A percentile compares a stretch with the other conserved stretches of the same genome.
Evolutionary conservation across 2,888 invertebrate species (phyloP).

Genomic region (Danaus chrysippus): DNA sequence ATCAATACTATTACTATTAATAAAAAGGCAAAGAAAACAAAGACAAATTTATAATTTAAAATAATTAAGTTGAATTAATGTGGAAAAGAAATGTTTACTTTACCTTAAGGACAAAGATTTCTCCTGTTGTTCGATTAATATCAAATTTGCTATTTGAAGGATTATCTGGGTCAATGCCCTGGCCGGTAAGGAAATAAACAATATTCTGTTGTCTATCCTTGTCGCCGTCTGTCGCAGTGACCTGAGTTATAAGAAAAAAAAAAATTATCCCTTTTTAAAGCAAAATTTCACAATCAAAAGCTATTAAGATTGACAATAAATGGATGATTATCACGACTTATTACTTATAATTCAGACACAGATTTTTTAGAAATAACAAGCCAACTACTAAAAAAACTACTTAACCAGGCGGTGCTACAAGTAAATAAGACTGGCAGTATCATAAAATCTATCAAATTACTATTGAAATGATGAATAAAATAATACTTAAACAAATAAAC

Average conservation of each 20-base stretch:
- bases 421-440: too few relatives aligned
- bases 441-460: neutral
- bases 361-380: too few relatives aligned
- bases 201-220: slow-evolving; percentile 96
- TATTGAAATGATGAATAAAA: neutral
- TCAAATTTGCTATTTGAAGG: slow-evolving; percentile 97
- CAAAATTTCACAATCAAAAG: neutral
- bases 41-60: slow-evolving; percentile 14
- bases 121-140: slow-evolving; percentile 96
- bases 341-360: too few relatives aligned
- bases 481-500: slow-evolving; percentile 34
- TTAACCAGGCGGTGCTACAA: too few relatives aligned
- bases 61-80: slow-evolving; percentile 8
- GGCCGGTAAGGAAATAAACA: slow-evolving; percentile 96
- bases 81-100: slow-evolving; percentile 42
- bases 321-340: too few relatives aligned
- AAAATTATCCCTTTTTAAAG: slow-evolving; percentile 13
- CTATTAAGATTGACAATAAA: too few relatives aligned
- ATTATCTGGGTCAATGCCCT: slow-evolving; percentile 97
- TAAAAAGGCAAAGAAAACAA: slow-evolving; percentile 38
- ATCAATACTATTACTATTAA: slow-evolving; percentile 22
- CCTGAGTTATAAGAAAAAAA: slow-evolving; percentile 76
- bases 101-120: slow-evolving; percentile 97
- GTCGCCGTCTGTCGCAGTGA: slow-evolving; percentile 97
- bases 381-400: too few relatives aligned